phyloP scores from a whole-genome alignment of 2,797 vertebrate species.

The Gymnopithys bicolor region DNA sequence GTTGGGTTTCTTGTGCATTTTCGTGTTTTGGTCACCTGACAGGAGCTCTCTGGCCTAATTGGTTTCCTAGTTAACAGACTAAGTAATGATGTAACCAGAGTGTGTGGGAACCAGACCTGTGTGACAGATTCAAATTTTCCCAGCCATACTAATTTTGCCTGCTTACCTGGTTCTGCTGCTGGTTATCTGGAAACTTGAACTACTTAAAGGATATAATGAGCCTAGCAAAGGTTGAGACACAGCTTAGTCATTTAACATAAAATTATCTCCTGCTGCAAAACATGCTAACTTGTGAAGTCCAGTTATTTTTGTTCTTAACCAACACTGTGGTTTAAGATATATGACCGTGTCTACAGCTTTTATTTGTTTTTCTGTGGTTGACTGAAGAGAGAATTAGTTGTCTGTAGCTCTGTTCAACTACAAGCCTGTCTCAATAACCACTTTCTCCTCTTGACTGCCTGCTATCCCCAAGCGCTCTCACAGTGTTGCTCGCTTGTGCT shows the following conservation, averaged over 20 bases:
- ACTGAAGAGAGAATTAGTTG: background rate
- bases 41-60: constrained; percentile 79
- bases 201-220: constrained; percentile 78
- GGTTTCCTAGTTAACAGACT: constrained; percentile 86
- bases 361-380: background rate
- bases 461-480: background rate
- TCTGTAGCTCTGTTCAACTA: background rate
- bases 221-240: constrained; percentile 65
- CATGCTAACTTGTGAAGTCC: constrained; percentile 39
- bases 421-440: constrained; percentile 12
- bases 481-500: background rate
- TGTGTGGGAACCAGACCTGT: constrained; percentile 97
- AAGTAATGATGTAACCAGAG: constrained; percentile 99
- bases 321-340: constrained; percentile 20
- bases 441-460: constrained; percentile 31
- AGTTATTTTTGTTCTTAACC: constrained; percentile 52
- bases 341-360: background rate
- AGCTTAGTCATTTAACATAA: constrained; percentile 68
- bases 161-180: constrained; percentile 87
- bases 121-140: constrained; percentile 95
- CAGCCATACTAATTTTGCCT: constrained; percentile 89
- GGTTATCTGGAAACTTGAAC: constrained; percentile 93
- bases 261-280: constrained; percentile 53
- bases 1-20: constrained; percentile 91
- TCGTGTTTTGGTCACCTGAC: constrained; percentile 94